Percentiles rank a stretch among this genome's conserved stretches.
phyloP scores from a whole-genome alignment of 2,113 vertebrate genomes.

The Dipodomys stephensi region DNA sequence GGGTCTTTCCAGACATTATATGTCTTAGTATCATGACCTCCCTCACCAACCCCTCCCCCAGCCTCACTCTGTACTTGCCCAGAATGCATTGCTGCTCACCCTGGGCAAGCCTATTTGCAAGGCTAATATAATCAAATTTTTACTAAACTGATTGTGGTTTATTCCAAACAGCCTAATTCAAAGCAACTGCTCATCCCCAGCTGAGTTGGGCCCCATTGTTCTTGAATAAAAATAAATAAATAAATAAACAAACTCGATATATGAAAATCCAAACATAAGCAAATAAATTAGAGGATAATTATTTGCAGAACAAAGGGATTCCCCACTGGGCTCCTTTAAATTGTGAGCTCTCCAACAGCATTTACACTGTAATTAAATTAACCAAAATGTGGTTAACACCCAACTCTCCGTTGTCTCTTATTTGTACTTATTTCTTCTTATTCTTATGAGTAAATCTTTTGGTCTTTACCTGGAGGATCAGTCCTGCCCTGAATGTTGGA shows the following conservation, averaged over 20 bases:
- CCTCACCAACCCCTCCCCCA: too few species aligned
- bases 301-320: constrained; percentile 68
- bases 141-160: constrained; percentile 80
- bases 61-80: neutral
- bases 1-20: neutral
- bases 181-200: constrained; percentile 74
- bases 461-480: neutral
- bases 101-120: constrained; percentile 77
- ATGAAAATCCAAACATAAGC: constrained; percentile 76
- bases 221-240: constrained; percentile 65
- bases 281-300: constrained; percentile 77
- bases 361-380: constrained; percentile 62
- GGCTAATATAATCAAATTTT: constrained; percentile 81
- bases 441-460: neutral
- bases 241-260: constrained; percentile 67
- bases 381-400: constrained; percentile 47
- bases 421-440: neutral
- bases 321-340: constrained; percentile 58
- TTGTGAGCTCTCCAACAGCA: constrained; percentile 24
- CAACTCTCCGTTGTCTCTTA: neutral
- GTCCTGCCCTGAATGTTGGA: neutral
- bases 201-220: constrained; percentile 73
- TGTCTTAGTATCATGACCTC: constrained; percentile 14
- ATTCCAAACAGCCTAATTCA: constrained; percentile 79
- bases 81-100: constrained; percentile 50